Percentiles rank a stretch among this genome's conserved stretches.
phyloP scores from a whole-genome alignment of 2,113 vertebrate species.

The Clarias batrachus region DNA sequence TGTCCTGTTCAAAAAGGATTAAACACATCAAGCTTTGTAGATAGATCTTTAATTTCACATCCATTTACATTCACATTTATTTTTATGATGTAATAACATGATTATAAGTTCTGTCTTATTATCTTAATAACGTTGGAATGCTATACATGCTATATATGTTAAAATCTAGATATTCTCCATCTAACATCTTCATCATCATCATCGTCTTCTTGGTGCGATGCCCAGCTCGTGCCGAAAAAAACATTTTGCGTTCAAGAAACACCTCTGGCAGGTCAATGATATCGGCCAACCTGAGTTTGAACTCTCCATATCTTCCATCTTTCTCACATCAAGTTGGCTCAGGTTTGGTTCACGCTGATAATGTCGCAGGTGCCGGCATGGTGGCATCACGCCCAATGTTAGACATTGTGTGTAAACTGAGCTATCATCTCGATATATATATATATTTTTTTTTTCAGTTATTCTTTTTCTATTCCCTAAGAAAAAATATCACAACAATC shows the following conservation, averaged over 20 bases:
- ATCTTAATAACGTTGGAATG: neutral
- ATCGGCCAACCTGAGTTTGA: neutral
- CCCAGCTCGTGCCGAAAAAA: neutral
- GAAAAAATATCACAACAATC: neutral
- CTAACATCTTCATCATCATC: neutral
- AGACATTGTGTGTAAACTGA: neutral
- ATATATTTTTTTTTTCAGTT: neutral
- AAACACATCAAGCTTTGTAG: neutral
- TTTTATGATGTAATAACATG: neutral
- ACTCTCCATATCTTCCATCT: conserved; percentile 3
- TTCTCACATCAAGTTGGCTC: neutral
- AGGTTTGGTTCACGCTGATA: neutral
- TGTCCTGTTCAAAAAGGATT: neutral
- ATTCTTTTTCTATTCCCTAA: neutral
- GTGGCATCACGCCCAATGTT: neutral
- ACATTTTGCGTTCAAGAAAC: neutral
- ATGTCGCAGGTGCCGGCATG: neutral
- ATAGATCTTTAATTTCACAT: neutral
- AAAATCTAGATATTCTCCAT: neutral
- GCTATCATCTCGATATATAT: neutral
- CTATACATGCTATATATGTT: neutral
- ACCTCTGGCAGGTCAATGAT: neutral
- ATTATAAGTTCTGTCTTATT: neutral
- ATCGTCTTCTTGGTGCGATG: neutral
- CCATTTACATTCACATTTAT: neutral